These are phyloP conservation scores for Proctacanthus coquilletti DNA, from an alignment of 1,140 invertebrate species.

Conservation along the genomic window DNA sequence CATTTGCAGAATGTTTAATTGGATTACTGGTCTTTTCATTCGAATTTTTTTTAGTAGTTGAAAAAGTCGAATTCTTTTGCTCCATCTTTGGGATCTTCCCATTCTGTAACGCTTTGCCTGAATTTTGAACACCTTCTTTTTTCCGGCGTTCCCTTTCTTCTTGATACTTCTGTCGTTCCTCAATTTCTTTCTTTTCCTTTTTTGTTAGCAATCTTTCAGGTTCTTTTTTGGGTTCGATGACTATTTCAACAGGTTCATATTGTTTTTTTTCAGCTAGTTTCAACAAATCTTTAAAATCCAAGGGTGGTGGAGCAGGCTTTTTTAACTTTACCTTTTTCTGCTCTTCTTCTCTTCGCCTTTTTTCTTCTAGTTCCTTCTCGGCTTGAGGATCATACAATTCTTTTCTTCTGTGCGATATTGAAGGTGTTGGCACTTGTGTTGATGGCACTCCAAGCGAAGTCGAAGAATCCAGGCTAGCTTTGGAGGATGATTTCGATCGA, in stretches of 20 bases:
- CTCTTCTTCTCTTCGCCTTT: slow-evolving; percentile 36
- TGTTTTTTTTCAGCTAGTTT: slow-evolving; percentile 73
- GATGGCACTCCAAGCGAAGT: no score
- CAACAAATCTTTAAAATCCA: slow-evolving; percentile 56
- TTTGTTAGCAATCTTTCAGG: slow-evolving; percentile 59
- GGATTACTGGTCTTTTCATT: no score
- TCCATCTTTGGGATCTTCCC: slow-evolving; percentile 9
- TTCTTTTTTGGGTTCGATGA: slow-evolving; percentile 46
- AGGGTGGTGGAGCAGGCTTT: slow-evolving; percentile 43
- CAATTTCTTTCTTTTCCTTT: slow-evolving; percentile 57
- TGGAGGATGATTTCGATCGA: slow-evolving; percentile 6
- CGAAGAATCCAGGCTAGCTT: neutral
- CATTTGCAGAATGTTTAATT: no score
- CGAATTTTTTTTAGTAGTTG: neutral
- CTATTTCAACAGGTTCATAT: slow-evolving; percentile 50
- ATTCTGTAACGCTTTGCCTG: slow-evolving; percentile 18
- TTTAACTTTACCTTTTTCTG: slow-evolving; percentile 35
- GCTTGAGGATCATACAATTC: slow-evolving; percentile 21
- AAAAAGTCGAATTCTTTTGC: slow-evolving; percentile 4
- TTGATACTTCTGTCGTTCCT: slow-evolving; percentile 33
- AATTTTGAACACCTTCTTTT: slow-evolving; percentile 10
- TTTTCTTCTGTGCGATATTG: slow-evolving; percentile 10
- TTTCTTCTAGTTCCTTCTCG: slow-evolving; percentile 32
- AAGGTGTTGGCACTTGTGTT: neutral
- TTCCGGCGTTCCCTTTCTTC: slow-evolving; percentile 22